Conservation (phyloP, 2,888 invertebrate genomes). For the Sinelater perroti region DNA sequence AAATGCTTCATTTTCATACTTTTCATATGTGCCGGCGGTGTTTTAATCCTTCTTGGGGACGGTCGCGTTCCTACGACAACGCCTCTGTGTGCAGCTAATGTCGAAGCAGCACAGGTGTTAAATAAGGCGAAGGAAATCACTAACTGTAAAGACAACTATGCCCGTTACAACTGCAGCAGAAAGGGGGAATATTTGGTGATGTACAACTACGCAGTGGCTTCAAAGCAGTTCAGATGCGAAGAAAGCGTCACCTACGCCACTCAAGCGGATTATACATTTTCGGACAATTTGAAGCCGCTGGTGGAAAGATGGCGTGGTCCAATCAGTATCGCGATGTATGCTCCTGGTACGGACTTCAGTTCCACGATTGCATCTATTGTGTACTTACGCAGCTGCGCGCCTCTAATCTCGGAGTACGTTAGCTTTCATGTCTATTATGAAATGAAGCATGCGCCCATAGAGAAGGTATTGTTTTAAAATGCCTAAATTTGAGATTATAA, state of each 20-base stretch:
- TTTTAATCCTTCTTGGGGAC: too few relatives aligned
- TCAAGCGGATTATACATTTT: constrained; percentile 72
- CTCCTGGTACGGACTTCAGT: constrained; percentile 70
- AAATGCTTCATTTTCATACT: too few relatives aligned
- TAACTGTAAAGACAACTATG: constrained; percentile 37
- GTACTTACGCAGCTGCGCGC: constrained; percentile 66
- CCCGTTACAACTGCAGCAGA: constrained; percentile 28
- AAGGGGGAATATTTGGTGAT: constrained; percentile 65
- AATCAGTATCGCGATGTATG: constrained; percentile 70
- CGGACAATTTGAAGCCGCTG: constrained; percentile 69
- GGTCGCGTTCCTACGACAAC: too few relatives aligned
- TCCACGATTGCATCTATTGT: constrained; percentile 66
- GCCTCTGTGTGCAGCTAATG: too few relatives aligned
- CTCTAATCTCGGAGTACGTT: constrained; percentile 65
- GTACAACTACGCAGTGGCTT: constrained; percentile 67
- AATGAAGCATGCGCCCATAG: constrained; percentile 65
- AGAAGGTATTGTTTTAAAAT: background rate
- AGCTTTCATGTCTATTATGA: constrained; percentile 73
- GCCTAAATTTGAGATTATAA: background rate
- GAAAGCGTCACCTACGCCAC: constrained; percentile 74
- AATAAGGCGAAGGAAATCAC: constrained; percentile 38
- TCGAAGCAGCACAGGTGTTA: background rate
- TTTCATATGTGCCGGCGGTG: too few relatives aligned
- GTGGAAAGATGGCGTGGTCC: constrained; percentile 71
- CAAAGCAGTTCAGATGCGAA: constrained; percentile 61